Base-by-base conservation (phyloP, 2,888 invertebrate genomes). In the Allolobophora icterica region DNA sequence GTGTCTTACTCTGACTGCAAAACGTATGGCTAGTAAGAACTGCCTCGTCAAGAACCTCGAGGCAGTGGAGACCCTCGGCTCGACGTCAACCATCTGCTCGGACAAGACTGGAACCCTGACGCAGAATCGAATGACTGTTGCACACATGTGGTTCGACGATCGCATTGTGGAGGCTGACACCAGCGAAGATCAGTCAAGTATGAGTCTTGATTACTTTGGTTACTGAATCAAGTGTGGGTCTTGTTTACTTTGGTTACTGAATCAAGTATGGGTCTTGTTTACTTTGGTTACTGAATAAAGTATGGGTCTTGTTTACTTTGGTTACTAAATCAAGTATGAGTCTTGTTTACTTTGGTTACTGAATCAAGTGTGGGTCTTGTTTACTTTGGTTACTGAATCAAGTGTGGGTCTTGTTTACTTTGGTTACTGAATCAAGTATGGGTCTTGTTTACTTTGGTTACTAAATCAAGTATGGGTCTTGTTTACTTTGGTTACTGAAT, bases 81-180 rank as follows among this genome's bases (percentile, higher is more conserved):
- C 99, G 89, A 99, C 99, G 24, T 99, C 99, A 92, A 99, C 99
- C 93, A 99, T 99, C 96, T 99, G 99, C 96, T 99, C 99, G 30
- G 99, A 99, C 96, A 99, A 99, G 96, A 99, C 99, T 93, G 99
- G 99, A 93, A 99, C 99, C 21, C 96, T 99, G 92, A 99, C 99
- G 35, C 99, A 99, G 96, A 99, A 99, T 96, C 96, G 99, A 94
- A 99, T 99, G 99, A 99, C 99, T 42, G 99, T 99, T 91, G 99
- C 99, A 93, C 99, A 99, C 96, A 99, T 99, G 98, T 99, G 99
- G 97, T 99, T 98, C 95, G 99, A 99, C 95, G 98, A 99, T 96
- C 98, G 98, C 96, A 99, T 99, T 96, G 98, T 99, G 95, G 99
- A 99, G 96, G 99, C 99, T 92, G 99, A 99, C 95, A 99, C 99